Conservation (phyloP, 2,797 vertebrate genomes). For the Melanotaenia trifasciata region DNA sequence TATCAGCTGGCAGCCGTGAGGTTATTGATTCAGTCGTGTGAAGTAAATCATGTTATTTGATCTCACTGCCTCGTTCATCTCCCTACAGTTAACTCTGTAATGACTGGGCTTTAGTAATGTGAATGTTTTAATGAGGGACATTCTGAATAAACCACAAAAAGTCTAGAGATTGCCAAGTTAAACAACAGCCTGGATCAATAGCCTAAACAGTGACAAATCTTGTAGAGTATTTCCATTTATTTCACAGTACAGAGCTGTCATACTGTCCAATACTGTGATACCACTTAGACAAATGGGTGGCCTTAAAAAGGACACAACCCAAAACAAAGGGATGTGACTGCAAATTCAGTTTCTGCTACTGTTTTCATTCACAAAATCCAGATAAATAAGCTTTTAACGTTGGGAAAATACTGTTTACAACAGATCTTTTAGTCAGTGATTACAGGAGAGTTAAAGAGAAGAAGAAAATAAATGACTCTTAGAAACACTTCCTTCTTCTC, state of each 20-base stretch:
- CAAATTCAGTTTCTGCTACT: neutral
- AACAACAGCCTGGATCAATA: neutral
- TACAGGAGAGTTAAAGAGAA: neutral
- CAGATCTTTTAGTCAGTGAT: neutral
- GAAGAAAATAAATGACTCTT: neutral
- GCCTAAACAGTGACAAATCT: neutral
- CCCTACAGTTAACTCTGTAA: neutral
- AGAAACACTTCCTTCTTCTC: neutral
- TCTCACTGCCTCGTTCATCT: neutral
- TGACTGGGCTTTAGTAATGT: neutral
- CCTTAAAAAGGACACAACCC: neutral
- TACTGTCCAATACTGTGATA: neutral
- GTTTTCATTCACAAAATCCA: neutral
- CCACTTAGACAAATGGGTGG: neutral
- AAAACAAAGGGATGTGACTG: neutral
- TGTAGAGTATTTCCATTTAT: neutral
- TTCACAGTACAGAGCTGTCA: neutral
- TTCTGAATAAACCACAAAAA: neutral
- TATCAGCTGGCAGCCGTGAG: conserved; percentile 6
- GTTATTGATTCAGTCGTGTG: conserved; percentile 16
- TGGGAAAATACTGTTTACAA: neutral
- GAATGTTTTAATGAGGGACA: too few relatives aligned
- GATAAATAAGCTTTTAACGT: neutral
- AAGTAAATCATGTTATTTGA: conserved; percentile 10
- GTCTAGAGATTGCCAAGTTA: neutral